A percentile compares a stretch with the other conserved stretches of the same genome.
These are phyloP conservation scores for Drosophila mojavensis DNA, from an alignment of 1,140 invertebrate genomes.

Conservation along the genomic window DNA sequence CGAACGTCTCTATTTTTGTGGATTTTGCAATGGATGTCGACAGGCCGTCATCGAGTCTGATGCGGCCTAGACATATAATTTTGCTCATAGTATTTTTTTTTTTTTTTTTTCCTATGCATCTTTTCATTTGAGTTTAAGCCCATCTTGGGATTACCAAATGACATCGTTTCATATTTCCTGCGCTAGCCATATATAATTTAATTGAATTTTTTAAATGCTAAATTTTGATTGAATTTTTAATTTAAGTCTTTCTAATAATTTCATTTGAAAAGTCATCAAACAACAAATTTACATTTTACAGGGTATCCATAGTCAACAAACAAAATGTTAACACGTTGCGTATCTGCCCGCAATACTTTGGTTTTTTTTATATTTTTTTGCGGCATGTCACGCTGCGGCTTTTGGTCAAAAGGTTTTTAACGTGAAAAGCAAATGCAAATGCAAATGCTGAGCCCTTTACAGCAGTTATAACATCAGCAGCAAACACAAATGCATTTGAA, in stretches of 20 bases:
- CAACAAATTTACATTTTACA: too few species aligned
- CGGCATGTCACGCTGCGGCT: slow-evolving; percentile 21
- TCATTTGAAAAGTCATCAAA: too few species aligned
- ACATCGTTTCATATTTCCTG: background rate
- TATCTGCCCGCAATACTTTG: too few species aligned
- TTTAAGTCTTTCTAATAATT: too few species aligned
- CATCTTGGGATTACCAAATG: background rate
- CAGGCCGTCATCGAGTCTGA: background rate
- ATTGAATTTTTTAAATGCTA: too few species aligned
- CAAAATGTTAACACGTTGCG: too few species aligned
- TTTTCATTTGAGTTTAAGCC: background rate
- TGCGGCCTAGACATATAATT: slow-evolving; percentile 1
- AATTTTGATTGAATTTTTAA: too few species aligned
- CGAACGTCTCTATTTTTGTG: slow-evolving; percentile 2
- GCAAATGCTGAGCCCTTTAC: slow-evolving; percentile 45
- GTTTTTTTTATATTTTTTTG: background rate
- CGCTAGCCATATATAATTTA: background rate
- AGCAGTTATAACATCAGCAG: background rate
- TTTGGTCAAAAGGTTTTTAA: slow-evolving; percentile 33
- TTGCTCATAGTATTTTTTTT: background rate
- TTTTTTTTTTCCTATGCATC: background rate
- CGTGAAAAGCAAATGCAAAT: slow-evolving; percentile 19
- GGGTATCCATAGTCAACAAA: too few species aligned
- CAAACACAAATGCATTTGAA: slow-evolving; percentile 2
- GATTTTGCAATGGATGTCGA: slow-evolving; percentile 13